Evolutionary conservation across 2,888 invertebrate species (phyloP), one percentile per base, ranked within the genome.

Genomic region (Heteromurus nitidus): DNA sequence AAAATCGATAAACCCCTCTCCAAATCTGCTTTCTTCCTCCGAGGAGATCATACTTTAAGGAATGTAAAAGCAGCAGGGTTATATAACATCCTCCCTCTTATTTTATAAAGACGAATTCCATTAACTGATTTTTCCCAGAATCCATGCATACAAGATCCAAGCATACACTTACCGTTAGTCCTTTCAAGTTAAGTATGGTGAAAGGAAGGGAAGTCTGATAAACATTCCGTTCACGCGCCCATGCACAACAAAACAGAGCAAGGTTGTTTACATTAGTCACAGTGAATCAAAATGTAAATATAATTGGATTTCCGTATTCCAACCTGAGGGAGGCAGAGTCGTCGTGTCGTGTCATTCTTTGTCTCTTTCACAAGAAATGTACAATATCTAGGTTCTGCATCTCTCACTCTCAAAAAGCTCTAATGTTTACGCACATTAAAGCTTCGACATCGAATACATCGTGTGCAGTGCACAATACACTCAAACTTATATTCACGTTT

Each of bases 221-320:
- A 67, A 67, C 28, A 67, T 67, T 67, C 67, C 16, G 24, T 47
- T 16, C 67, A 67, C 67, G 67, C 36, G 7, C 36, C 36, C 13
- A 7, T 36, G 36, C 36, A 36, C 13, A 36, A 9, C 18, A 31
- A 20, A 64, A 30, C 22, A 2, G 42, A 42, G 64, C 42, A 64
- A n/a, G 42, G 64, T 53, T 69, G 69, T 69, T 69, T 69, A 69
- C 69, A 69, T 53, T 47, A 53, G 64, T 36, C 26, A 69, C 20
- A 65, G 64, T 55, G 72, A 81, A 81, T 81, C 81, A 81, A 81
- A 81, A 81, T 75, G 81, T 81, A 81, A 81, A 81, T 81, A 75
- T 81, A 81, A 81, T 81, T 81, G 81, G 75, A 81, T 81, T 81
- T 81, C 70, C 69, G 62, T 53, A 69, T 50, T 69, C 30, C 81